Conservation (phyloP, 1,140 invertebrate genomes). For the Halesus radiatus region DNA sequence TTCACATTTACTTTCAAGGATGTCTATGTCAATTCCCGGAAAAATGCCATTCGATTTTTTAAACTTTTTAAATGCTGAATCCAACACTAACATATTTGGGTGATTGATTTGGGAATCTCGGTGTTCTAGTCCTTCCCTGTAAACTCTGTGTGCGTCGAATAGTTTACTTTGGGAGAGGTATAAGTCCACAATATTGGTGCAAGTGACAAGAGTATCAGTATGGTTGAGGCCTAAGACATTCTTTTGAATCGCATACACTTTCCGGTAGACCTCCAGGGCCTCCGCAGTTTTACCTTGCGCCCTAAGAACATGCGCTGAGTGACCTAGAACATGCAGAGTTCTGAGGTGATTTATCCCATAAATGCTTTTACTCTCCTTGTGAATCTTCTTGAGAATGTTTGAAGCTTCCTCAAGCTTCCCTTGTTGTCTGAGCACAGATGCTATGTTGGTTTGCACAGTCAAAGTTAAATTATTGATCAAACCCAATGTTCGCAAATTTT, state of each 20-base stretch:
- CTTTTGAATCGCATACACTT: too few relatives aligned
- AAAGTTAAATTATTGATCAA: not conserved
- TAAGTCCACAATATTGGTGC: not conserved
- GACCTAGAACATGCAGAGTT: not conserved
- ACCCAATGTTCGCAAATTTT: not conserved
- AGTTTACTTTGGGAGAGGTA: not conserved
- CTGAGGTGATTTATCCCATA: not conserved
- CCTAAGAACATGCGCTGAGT: not conserved
- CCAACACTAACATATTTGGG: not conserved
- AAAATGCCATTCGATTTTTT: not conserved
- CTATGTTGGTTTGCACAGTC: not conserved
- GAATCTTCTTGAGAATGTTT: not conserved
- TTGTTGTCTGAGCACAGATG: not conserved
- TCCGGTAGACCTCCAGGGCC: not conserved
- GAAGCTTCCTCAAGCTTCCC: not conserved
- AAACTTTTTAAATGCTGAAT: not conserved
- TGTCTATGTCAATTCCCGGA: not conserved
- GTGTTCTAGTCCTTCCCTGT: too few relatives aligned
- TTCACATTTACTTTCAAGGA: not conserved
- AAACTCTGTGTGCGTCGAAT: not conserved
- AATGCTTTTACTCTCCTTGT: not conserved
- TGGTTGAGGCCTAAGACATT: not conserved
- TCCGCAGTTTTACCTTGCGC: not conserved
- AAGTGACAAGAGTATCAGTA: not conserved
- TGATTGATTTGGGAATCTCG: not conserved